Conservation (phyloP, 1,140 invertebrate species). For the Drosophila nigromelanica region DNA sequence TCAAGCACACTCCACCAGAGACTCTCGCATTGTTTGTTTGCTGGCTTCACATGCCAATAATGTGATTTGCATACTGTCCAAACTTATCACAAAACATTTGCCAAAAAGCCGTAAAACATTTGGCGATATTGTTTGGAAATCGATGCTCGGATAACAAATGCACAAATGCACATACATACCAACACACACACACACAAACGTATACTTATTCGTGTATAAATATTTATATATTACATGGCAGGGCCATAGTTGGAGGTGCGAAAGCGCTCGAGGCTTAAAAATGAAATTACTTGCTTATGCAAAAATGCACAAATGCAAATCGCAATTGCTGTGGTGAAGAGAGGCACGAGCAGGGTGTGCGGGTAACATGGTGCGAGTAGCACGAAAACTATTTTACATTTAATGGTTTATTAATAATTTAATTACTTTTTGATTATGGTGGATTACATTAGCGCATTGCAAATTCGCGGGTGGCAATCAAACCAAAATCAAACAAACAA, state of each 20-base stretch:
- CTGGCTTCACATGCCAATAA: not conserved
- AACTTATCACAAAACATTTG: conserved; percentile 63
- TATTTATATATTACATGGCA: conserved; percentile 37
- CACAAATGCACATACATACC: not conserved
- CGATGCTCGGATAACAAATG: conserved; percentile 52
- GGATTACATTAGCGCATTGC: conserved; percentile 72
- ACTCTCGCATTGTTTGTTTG: not conserved
- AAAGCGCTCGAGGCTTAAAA: conserved; percentile 63
- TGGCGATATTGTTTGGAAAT: conserved; percentile 65
- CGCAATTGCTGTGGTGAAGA: not conserved
- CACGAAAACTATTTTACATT: conserved; percentile 77
- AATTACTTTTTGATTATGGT: conserved; percentile 82
- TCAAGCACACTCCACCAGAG: not conserved
- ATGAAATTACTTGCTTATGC: conserved; percentile 61
- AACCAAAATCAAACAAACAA: not conserved
- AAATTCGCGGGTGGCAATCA: conserved; percentile 53
- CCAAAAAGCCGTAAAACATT: conserved; percentile 59
- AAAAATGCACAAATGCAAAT: conserved; percentile 65
- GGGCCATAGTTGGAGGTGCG: conserved; percentile 46
- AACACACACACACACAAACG: conserved; percentile 4
- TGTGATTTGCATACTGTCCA: conserved; percentile 67
- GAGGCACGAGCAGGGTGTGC: not conserved
- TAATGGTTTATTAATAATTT: conserved; percentile 83
- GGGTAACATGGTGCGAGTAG: conserved; percentile 28
- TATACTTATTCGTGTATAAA: conserved; percentile 18